These are phyloP conservation scores for Campylomormyrus numenius DNA, from an alignment of 2,113 vertebrate genomes.

Conservation along the genomic window DNA sequence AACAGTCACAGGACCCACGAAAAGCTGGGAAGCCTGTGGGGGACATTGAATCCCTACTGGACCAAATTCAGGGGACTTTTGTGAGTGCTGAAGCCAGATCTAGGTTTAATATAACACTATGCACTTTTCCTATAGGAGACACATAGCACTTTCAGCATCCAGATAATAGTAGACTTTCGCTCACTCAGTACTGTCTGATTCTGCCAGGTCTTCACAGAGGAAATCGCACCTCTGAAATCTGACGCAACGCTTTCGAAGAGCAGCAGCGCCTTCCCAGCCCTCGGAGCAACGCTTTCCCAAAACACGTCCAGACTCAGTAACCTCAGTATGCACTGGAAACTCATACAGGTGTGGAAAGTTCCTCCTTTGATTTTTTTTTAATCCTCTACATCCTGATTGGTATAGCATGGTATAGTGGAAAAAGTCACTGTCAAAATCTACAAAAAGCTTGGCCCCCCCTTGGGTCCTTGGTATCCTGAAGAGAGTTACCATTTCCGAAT, in stretches of 20 bases:
- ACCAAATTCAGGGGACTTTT: constrained; percentile 66
- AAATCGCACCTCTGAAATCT: constrained; percentile 66
- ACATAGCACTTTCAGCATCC: background rate
- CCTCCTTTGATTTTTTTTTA: background rate
- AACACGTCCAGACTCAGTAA: constrained; percentile 67
- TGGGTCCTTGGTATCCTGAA: background rate
- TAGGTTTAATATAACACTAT: background rate
- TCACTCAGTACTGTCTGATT: background rate
- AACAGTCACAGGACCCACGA: constrained; percentile 57
- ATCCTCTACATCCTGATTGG: background rate
- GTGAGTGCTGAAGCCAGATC: constrained; percentile 48
- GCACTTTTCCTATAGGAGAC: background rate
- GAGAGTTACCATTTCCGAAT: background rate
- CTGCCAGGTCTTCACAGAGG: constrained; percentile 65
- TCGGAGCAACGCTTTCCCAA: constrained; percentile 58
- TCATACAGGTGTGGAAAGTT: constrained; percentile 64
- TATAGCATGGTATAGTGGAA: background rate
- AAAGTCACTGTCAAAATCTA: background rate
- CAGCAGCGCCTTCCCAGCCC: constrained; percentile 63
- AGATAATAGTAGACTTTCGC: background rate
- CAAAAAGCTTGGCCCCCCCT: background rate
- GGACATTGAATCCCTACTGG: constrained; percentile 63
- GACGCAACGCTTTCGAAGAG: constrained; percentile 69
- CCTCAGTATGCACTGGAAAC: constrained; percentile 69
- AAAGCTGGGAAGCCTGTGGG: constrained; percentile 62